Evolutionary conservation across 2,797 vertebrate genomes (phyloP).

Genomic region (Australoheros facetus): DNA sequence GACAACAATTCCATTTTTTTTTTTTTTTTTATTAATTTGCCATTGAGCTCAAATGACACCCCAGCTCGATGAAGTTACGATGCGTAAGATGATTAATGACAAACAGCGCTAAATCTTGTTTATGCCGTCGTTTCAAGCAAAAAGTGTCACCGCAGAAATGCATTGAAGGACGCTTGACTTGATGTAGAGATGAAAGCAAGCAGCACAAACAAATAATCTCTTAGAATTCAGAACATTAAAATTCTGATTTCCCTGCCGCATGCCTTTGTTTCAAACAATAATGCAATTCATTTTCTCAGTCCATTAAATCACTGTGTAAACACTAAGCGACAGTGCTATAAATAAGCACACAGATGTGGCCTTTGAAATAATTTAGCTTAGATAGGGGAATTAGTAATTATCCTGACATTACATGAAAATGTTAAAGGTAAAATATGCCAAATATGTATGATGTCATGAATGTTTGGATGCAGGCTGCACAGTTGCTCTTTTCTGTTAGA

Average conservation of each 20-base stretch:
- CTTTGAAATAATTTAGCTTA: constrained; percentile 33
- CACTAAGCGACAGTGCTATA: constrained; percentile 11
- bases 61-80: constrained; percentile 31
- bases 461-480: constrained; percentile 34
- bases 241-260: background rate
- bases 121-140: background rate
- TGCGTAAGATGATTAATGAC: constrained; percentile 14
- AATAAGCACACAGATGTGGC: constrained; percentile 24
- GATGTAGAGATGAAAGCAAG: constrained; percentile 23
- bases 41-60: constrained; percentile 35
- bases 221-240: constrained; percentile 25
- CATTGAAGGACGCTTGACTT: background rate
- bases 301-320: constrained; percentile 27
- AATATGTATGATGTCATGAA: background rate
- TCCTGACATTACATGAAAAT: constrained; percentile 33
- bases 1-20: background rate
- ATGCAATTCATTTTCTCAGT: background rate
- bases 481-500: constrained; percentile 47
- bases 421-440: constrained; percentile 26
- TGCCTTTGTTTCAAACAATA: constrained; percentile 13
- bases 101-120: constrained; percentile 9
- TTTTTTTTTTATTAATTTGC: constrained; percentile 20
- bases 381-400: constrained; percentile 38
- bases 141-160: background rate
- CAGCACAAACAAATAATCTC: constrained; percentile 10